Percentiles rank a stretch among this genome's conserved stretches.
phyloP scores from a whole-genome alignment of 2,888 invertebrate species.

The Callosobruchus maculatus region DNA sequence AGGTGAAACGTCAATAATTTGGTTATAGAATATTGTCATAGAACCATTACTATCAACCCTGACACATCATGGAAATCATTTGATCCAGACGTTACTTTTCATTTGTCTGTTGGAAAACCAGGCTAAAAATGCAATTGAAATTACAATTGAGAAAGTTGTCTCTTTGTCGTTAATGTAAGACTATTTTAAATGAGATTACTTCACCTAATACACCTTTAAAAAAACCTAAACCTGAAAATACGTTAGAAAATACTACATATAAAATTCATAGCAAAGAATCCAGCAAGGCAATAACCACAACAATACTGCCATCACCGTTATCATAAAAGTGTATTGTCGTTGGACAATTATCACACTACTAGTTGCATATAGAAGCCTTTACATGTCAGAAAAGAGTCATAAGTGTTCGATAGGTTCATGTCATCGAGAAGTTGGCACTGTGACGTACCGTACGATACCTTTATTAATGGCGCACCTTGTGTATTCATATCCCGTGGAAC shows the following conservation, averaged over 20 bases:
- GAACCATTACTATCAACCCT: background rate
- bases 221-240: background rate
- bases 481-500: too few relatives aligned
- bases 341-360: background rate
- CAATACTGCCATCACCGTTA: background rate
- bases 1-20: background rate
- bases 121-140: background rate
- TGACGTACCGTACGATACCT: too few relatives aligned
- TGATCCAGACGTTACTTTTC: background rate
- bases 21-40: background rate
- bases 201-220: background rate
- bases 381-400: background rate
- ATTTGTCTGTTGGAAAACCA: background rate
- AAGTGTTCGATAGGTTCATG: too few relatives aligned
- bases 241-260: background rate
- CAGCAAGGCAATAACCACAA: background rate
- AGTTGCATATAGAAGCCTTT: background rate
- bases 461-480: too few relatives aligned
- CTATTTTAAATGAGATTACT: constrained; percentile 3
- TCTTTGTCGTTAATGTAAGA: too few relatives aligned
- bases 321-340: background rate
- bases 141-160: background rate
- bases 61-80: background rate
- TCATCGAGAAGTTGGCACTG: too few relatives aligned
- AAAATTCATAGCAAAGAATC: background rate